A percentile compares a stretch with the other conserved stretches of the same genome.
Evolutionary conservation across 2,888 invertebrate genomes (phyloP).

Genomic region (Plagodis dolabraria): DNA sequence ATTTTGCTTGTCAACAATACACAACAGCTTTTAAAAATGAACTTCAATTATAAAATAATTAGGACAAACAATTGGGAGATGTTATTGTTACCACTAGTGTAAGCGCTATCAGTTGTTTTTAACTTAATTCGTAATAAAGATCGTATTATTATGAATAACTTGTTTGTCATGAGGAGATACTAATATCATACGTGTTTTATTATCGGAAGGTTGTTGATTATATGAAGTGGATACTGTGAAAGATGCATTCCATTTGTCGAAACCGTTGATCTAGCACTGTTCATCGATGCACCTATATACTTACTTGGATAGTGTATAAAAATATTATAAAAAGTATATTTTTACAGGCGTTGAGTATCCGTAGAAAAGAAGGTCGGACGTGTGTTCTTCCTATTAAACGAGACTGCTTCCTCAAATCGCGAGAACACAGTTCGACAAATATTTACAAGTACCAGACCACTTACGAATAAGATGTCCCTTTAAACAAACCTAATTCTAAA

Average conservation of each 20-base stretch:
- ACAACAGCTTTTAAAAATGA: conserved; percentile 10
- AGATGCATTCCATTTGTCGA: conserved; percentile 80
- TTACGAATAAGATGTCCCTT: conserved; percentile 63
- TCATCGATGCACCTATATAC: conserved; percentile 73
- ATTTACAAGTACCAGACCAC: conserved; percentile 66
- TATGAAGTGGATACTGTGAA: conserved; percentile 70
- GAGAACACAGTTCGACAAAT: conserved; percentile 41
- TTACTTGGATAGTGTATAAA: conserved; percentile 58
- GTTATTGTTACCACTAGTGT: conserved; percentile 84
- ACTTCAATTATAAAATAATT: conserved; percentile 30
- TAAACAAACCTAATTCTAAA: conserved; percentile 41
- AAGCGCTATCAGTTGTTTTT: conserved; percentile 76
- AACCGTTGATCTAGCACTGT: conserved; percentile 75
- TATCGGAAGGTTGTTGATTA: conserved; percentile 67
- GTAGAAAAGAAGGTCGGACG: conserved; percentile 54
- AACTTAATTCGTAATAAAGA: conserved; percentile 52
- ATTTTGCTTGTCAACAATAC: conserved; percentile 11
- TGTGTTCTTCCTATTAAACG: conserved; percentile 38
- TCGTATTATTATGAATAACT: conserved; percentile 53
- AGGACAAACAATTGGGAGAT: conserved; percentile 61
- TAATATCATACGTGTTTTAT: conserved; percentile 64
- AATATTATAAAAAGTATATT: conserved; percentile 59
- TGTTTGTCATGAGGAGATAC: conserved; percentile 59
- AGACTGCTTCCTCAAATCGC: conserved; percentile 29
- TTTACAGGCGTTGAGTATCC: conserved; percentile 66